phyloP scores from a whole-genome alignment of 2,888 invertebrate genomes.

The Xylota sylvarum region DNA sequence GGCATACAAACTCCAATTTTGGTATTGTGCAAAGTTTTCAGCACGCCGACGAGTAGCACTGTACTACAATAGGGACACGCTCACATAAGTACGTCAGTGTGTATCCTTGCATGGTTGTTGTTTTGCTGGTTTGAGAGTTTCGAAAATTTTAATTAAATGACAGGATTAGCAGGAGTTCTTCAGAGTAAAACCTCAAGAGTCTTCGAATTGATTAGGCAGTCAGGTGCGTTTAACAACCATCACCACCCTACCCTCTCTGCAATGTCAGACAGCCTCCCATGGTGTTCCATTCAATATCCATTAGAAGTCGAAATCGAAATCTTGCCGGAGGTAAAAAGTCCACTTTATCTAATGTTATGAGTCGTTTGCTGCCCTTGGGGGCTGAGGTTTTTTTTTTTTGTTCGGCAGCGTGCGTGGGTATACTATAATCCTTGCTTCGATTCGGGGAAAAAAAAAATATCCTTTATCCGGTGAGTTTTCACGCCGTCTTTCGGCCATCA shows the following conservation, averaged over 20 bases:
- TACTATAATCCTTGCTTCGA: conserved; percentile 34
- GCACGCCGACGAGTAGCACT: conserved; percentile 13
- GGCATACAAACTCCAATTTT: conserved; percentile 27
- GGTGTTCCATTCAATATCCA: conserved; percentile 38
- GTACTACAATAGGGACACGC: conserved; percentile 30
- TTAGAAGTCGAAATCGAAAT: conserved; percentile 32
- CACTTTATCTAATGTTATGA: conserved; percentile 60
- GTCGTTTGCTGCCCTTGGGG: conserved; percentile 24
- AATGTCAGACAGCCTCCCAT: background rate
- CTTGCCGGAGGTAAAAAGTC: conserved; percentile 60
- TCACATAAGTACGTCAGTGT: conserved; percentile 31
- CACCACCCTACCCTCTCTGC: background rate
- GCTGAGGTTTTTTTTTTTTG: background rate
- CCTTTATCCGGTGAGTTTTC: background rate
- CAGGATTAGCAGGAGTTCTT: conserved; percentile 39
- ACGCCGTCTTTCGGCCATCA: conserved; percentile 23
- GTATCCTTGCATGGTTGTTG: conserved; percentile 37
- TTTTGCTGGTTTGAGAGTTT: conserved; percentile 23
- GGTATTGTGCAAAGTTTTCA: conserved; percentile 50
- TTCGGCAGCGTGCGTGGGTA: background rate
- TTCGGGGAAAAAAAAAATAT: background rate
- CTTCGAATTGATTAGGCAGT: conserved; percentile 59
- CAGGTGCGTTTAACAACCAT: conserved; percentile 54
- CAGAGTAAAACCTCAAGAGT: conserved; percentile 50
- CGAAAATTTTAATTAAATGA: conserved; percentile 66